Base-by-base conservation (phyloP, 2,797 vertebrate species). In the Choloepus didactylus region DNA sequence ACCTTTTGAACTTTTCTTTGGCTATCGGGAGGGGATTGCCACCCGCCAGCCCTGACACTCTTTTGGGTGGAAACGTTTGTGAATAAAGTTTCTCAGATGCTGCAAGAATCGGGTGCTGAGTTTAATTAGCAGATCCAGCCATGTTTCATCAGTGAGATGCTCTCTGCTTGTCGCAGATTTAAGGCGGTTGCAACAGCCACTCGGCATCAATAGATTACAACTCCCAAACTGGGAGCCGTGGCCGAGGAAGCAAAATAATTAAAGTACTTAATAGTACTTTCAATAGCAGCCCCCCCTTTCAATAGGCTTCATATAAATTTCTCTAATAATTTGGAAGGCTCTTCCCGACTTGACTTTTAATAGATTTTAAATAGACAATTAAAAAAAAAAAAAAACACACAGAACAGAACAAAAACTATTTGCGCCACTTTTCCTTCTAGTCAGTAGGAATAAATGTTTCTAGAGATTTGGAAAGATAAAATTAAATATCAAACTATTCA, bases 281-380 rank as follows among this genome's bases (percentile, higher is more conserved):
- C 18, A 75, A 44, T 72, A 44, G 75, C 67, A 93, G 44, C 64
- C 81, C 69, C 18, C 87, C 91, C 16, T 67, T 56, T 46, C 67
- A 70, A 69, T 66, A 56, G 69, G 66, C 86, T 96, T 94, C 80
- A 82, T 21, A 59, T 51, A 84, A 89, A 93, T 35, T 67, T 85
- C 89, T 70, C 38, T 85, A 66, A 1, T 92, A 72, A 93, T 96
- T 90, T 94, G 87, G 66, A 93, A 85, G 0, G 0, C 77, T 75
- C 35, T 62, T 41, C 49, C 95, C 87, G 92, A 96, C 59, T 69
- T 79, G 95, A 89, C 79, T 60, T 84, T 64, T 54, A 96, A 72
- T 81, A 96, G 89, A 92, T 95, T 93, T 94, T 90, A 82, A 84
- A 94, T 38, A 94, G 60, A 93, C 73, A 95, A 95, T 95, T 80